Evolutionary conservation across 1,140 invertebrate species (phyloP).

Genomic region (Oppia nitens): DNA sequence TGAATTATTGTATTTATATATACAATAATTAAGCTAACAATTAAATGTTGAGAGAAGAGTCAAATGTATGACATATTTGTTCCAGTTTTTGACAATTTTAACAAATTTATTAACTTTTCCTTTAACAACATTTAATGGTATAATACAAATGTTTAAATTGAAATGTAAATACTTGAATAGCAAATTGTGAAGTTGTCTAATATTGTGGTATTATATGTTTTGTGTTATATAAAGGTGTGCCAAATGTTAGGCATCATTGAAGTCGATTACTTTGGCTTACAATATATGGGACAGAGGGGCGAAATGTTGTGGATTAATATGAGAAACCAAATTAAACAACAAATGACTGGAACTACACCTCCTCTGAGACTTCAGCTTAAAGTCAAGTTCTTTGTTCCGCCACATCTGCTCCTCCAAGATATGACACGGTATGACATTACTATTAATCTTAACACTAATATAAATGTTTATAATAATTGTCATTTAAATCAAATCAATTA

Average conservation of each 20-base stretch:
- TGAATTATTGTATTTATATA: no score
- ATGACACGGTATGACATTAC: conserved; percentile 49
- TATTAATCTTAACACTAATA: no score
- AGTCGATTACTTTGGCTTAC: conserved; percentile 68
- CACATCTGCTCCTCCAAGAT: conserved; percentile 63
- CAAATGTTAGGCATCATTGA: conserved; percentile 60
- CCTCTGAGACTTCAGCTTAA: conserved; percentile 43
- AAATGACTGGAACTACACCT: conserved; percentile 38
- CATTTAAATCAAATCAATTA: no score
- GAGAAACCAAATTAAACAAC: conserved; percentile 56
- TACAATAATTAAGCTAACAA: no score
- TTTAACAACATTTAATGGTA: no score
- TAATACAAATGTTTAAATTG: no score
- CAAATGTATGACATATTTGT: no score
- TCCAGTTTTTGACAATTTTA: no score
- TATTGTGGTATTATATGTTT: background rate
- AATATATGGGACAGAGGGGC: conserved; percentile 44
- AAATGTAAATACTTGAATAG: no score
- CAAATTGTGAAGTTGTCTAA: background rate
- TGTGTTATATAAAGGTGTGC: conserved; percentile 47
- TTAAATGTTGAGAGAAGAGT: no score
- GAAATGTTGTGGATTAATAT: conserved; percentile 66
- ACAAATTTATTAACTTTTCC: no score
- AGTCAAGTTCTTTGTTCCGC: conserved; percentile 77
- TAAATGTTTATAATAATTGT: no score